Evolutionary conservation across 2,888 invertebrate species (phyloP).

Genomic region (Hirtodrosophila trivittata): DNA sequence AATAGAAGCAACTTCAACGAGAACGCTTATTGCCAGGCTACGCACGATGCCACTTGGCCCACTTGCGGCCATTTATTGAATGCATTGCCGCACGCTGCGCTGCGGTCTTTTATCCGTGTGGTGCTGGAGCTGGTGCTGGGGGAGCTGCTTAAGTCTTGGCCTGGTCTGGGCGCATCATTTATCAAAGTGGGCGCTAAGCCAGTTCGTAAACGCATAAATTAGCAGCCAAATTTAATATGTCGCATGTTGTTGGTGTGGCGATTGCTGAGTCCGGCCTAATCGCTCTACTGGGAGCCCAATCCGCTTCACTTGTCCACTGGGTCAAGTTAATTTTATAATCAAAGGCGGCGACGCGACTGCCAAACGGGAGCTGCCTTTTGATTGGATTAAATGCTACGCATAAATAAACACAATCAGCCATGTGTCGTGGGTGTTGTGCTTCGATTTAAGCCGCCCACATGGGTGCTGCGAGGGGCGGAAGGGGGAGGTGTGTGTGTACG

Average conservation of each 20-base stretch:
- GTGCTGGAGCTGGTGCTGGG: not conserved
- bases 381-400: conserved; percentile 74
- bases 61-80: conserved; percentile 28
- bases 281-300: conserved; percentile 42
- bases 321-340: conserved; percentile 68
- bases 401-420: conserved; percentile 76
- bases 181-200: conserved; percentile 38
- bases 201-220: conserved; percentile 56
- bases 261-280: conserved; percentile 50
- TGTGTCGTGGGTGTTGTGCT: conserved; percentile 23
- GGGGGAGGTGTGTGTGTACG: no score
- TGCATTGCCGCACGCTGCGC: conserved; percentile 24
- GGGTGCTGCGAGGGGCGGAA: no score
- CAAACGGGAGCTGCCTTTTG: conserved; percentile 50
- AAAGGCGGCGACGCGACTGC: conserved; percentile 39
- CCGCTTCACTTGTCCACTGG: conserved; percentile 31
- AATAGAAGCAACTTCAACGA: not conserved
- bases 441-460: conserved; percentile 34
- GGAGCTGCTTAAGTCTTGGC: conserved; percentile 40
- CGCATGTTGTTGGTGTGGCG: conserved; percentile 7
- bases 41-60: conserved; percentile 8
- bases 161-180: conserved; percentile 37
- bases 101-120: no score
- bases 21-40: conserved; percentile 21
- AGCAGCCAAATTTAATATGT: conserved; percentile 58